phyloP scores from a whole-genome alignment of 2,797 vertebrate species.

The Sitta carolinensis region DNA sequence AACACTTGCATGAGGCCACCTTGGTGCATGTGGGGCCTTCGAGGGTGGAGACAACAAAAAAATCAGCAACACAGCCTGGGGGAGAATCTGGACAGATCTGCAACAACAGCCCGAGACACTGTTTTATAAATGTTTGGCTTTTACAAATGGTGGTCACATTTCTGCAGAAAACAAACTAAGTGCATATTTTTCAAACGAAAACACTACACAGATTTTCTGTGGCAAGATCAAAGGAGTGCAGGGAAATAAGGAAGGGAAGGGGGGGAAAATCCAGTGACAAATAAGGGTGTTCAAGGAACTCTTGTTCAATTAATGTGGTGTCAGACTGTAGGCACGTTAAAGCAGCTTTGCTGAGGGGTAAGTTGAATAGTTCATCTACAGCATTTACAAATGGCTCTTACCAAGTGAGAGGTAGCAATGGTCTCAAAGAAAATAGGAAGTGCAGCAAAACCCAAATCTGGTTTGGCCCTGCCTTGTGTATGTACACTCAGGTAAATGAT shows the following conservation, averaged over 20 bases:
- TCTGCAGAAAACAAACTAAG: background rate
- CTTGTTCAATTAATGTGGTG: background rate
- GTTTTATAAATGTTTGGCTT: background rate
- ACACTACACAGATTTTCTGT: background rate
- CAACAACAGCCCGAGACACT: background rate
- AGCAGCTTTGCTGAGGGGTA: background rate
- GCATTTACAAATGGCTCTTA: background rate
- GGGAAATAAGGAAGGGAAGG: background rate
- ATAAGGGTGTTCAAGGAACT: background rate
- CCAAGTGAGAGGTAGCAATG: background rate
- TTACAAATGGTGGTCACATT: background rate
- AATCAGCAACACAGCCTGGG: background rate
- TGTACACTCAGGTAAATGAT: background rate
- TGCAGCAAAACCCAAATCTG: background rate
- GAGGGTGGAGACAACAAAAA: background rate
- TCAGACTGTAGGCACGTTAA: background rate
- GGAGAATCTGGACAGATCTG: background rate
- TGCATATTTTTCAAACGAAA: background rate
- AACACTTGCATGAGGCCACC: background rate
- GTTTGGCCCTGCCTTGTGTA: background rate
- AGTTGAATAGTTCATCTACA: background rate
- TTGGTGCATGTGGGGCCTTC: fast-evolving
- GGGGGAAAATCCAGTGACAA: background rate
- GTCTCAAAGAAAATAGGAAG: background rate
- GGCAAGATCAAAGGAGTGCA: background rate